phyloP scores from a whole-genome alignment of 64 coral and sea anemone species.

The Montipora cactus region DNA sequence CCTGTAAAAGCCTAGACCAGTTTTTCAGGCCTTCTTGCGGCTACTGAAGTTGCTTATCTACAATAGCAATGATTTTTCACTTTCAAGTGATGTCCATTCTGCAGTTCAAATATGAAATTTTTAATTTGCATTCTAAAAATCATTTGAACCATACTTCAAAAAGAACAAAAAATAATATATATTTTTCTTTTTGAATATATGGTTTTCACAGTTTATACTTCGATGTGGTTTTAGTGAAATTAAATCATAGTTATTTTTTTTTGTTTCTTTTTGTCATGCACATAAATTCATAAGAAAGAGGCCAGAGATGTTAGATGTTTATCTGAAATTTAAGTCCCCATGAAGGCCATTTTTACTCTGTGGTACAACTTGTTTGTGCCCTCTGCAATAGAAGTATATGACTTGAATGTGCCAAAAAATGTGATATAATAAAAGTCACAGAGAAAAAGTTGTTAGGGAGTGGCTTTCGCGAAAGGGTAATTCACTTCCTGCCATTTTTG shows the following conservation, averaged over 20 bases:
- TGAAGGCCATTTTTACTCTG: background rate
- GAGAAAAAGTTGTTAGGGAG: background rate
- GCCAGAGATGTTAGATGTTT: background rate
- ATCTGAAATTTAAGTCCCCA: background rate
- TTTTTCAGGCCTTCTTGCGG: no score
- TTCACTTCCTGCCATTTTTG: background rate
- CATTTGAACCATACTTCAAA: no score
- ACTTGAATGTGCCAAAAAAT: background rate
- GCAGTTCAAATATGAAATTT: no score
- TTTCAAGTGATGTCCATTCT: no score
- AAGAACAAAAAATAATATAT: background rate
- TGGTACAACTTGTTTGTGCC: background rate
- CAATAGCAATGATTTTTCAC: no score
- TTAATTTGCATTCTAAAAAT: no score
- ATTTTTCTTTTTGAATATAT: no score
- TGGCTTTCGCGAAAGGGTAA: background rate
- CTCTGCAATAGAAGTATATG: background rate
- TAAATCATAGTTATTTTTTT: background rate
- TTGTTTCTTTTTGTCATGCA: background rate
- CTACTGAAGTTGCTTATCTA: no score
- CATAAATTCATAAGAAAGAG: background rate
- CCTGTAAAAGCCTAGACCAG: no score
- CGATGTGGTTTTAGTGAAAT: background rate
- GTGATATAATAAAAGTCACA: no score
- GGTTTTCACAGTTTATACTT: background rate